phyloP scores from a whole-genome alignment of 2,797 vertebrate genomes.

The Selene dorsalis region DNA sequence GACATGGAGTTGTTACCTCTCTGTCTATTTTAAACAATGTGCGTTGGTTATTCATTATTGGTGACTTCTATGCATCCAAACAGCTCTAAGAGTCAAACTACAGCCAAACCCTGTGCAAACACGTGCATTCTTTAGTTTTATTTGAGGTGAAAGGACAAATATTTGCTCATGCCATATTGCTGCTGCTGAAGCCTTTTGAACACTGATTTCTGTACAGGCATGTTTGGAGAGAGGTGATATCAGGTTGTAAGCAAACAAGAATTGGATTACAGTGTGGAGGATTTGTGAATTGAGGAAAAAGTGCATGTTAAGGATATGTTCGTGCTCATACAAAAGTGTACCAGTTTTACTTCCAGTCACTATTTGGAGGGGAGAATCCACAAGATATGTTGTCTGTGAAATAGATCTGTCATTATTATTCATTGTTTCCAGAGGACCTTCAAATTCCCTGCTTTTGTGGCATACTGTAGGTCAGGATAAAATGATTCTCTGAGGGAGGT shows the following conservation, averaged over 20 bases:
- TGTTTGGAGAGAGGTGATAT: background rate
- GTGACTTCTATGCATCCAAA: background rate
- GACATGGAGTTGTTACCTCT: background rate
- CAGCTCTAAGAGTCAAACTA: constrained; percentile 21
- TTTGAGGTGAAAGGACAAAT: constrained; percentile 27
- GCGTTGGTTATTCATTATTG: background rate
- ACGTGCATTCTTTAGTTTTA: constrained; percentile 13
- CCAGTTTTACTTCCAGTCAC: background rate
- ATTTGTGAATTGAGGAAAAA: background rate
- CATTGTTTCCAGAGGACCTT: constrained; percentile 13
- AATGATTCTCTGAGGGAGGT: constrained; percentile 8
- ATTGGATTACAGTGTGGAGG: background rate
- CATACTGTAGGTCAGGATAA: constrained; percentile 7
- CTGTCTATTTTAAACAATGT: background rate
- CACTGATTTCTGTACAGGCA: background rate
- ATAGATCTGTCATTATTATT: constrained; percentile 2
- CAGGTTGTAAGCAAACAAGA: background rate
- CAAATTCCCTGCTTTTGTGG: background rate
- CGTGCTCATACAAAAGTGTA: background rate
- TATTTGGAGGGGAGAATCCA: too few species aligned
- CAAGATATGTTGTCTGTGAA: background rate
- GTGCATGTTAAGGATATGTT: background rate
- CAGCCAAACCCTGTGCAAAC: constrained; percentile 36
- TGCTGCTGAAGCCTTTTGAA: constrained; percentile 3
- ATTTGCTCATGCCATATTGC: constrained; percentile 35